phyloP scores from a whole-genome alignment of 1,140 invertebrate genomes.

The Manduca sexta region DNA sequence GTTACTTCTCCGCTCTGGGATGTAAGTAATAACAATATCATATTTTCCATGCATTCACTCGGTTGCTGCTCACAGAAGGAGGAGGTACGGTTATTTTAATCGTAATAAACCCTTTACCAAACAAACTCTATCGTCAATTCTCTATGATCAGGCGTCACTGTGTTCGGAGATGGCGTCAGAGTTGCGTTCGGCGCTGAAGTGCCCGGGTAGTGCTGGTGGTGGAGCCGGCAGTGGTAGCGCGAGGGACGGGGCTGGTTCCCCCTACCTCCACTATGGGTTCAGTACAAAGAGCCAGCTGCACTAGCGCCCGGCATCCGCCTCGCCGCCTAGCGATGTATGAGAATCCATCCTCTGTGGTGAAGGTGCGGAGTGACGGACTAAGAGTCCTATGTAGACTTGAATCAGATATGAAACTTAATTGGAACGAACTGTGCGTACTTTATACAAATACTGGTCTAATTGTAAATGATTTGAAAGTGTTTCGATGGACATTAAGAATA shows the following conservation, averaged over 20 bases:
- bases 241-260: conserved; percentile 64
- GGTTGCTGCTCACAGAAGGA: conserved; percentile 40
- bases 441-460: too few relatives aligned
- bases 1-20: too few relatives aligned
- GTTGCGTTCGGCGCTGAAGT: conserved; percentile 79
- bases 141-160: conserved; percentile 74
- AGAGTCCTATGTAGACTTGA: too few relatives aligned
- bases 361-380: too few relatives aligned
- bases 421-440: too few relatives aligned
- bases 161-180: conserved; percentile 81
- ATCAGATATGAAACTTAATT: too few relatives aligned
- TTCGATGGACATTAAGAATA: too few relatives aligned
- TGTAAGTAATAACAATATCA: background rate
- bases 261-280: conserved; percentile 77
- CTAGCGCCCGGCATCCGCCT: conserved; percentile 57
- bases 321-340: conserved; percentile 63
- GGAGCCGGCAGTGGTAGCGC: conserved; percentile 51
- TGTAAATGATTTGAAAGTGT: too few relatives aligned
- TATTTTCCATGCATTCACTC: conserved; percentile 22
- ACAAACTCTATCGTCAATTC: conserved; percentile 15
- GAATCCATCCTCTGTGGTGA: conserved; percentile 8
- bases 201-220: conserved; percentile 74
- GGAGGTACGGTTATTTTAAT: conserved; percentile 50
- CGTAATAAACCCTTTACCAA: background rate
- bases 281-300: conserved; percentile 75